Percentiles rank a stretch among this genome's conserved stretches.
phyloP scores from a whole-genome alignment of 2,888 invertebrate species.

The Idaea aversata region DNA sequence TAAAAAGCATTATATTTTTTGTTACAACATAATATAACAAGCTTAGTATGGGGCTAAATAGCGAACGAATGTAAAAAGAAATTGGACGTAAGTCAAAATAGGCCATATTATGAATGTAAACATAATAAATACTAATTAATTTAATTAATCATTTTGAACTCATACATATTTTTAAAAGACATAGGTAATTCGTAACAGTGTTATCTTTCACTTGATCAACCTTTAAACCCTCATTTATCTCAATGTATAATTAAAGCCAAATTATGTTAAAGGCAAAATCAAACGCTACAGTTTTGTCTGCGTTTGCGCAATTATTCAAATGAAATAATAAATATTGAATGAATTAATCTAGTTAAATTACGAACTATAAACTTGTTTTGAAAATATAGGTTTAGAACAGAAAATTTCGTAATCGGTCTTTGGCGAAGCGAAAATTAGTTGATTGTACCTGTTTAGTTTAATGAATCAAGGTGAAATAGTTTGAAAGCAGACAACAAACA shows the following conservation, averaged over 20 bases:
- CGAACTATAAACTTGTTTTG: not conserved
- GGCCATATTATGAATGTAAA: too few species aligned
- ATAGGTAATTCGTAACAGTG: too few species aligned
- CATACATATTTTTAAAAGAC: too few species aligned
- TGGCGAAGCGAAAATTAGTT: slow-evolving; percentile 50
- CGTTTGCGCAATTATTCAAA: slow-evolving; percentile 2
- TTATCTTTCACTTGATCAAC: too few species aligned
- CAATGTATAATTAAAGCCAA: not conserved
- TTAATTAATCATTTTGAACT: too few species aligned
- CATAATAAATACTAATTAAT: too few species aligned
- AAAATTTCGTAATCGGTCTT: slow-evolving; percentile 38
- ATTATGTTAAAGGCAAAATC: not conserved
- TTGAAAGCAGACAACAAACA: not conserved
- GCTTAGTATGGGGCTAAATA: too few species aligned
- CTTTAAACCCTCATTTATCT: too few species aligned
- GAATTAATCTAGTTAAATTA: not conserved
- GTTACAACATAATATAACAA: too few species aligned
- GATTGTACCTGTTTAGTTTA: slow-evolving; percentile 10
- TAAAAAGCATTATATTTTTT: too few species aligned
- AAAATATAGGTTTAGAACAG: slow-evolving; percentile 34
- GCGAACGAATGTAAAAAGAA: too few species aligned
- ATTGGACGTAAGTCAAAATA: too few species aligned
- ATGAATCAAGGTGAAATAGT: not conserved
- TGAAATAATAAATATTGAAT: not conserved
- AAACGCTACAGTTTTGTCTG: not conserved